These are phyloP conservation scores for Brachionus rubens DNA, from an alignment of 1,140 invertebrate species.

Conservation along the genomic window DNA sequence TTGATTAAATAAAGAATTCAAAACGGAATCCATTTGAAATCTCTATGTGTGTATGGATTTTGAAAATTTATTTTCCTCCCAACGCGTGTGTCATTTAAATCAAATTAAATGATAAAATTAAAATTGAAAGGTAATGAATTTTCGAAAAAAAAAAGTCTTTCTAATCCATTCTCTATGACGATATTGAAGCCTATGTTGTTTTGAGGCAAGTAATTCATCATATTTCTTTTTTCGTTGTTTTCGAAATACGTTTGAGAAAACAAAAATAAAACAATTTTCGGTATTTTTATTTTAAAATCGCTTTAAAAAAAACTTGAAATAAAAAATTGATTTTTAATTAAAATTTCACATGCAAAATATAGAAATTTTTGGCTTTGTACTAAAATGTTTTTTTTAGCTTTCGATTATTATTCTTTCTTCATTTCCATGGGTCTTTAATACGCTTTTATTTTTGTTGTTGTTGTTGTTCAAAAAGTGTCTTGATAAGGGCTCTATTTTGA, in stretches of 20 bases:
- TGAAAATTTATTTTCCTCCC: not conserved
- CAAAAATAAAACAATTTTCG: not conserved
- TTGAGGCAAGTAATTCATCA: not conserved
- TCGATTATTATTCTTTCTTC: no score
- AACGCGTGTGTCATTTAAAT: constrained; percentile 33
- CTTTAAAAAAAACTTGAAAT: not conserved
- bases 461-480: no score
- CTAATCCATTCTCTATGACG: no score
- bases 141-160: no score
- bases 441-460: constrained; percentile 13
- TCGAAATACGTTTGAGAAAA: not conserved
- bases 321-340: constrained; percentile 37
- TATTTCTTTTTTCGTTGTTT: no score
- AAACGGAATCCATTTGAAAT: constrained; percentile 42
- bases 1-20: not conserved
- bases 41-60: no score
- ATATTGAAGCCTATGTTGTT: no score
- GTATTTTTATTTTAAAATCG: not conserved
- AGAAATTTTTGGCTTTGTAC: not conserved
- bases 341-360: constrained; percentile 30
- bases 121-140: not conserved
- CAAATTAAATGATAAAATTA: not conserved
- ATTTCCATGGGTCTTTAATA: not conserved
- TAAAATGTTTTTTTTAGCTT: no score
- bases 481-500: constrained; percentile 19